Evolutionary conservation across 2,888 invertebrate species (phyloP).

Genomic region (Netelia melanura): DNA sequence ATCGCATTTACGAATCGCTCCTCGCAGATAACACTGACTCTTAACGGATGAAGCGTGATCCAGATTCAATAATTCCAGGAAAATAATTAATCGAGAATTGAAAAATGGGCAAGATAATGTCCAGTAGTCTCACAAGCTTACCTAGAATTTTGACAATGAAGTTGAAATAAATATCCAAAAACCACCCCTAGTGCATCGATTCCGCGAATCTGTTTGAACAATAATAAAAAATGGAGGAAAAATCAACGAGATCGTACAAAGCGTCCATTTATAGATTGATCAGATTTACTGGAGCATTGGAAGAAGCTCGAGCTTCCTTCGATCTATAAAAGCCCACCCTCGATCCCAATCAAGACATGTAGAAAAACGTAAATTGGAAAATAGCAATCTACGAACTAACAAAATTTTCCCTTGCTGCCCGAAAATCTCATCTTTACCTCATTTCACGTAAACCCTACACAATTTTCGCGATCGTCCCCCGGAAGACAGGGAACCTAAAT

Average conservation of each 20-base stretch:
- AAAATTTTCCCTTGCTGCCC: constrained; percentile 1
- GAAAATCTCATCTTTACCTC: constrained; percentile 17
- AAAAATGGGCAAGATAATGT: too few relatives aligned
- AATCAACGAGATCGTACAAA: not conserved
- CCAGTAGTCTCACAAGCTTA: too few relatives aligned
- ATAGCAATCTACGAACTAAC: constrained; percentile 63
- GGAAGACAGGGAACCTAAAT: not conserved
- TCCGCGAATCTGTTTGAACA: constrained; percentile 34
- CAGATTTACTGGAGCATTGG: constrained; percentile 19
- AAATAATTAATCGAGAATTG: too few relatives aligned
- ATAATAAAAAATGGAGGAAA: constrained; percentile 6
- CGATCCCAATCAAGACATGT: constrained; percentile 48
- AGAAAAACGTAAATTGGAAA: constrained; percentile 63
- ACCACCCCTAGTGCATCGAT: too few relatives aligned
- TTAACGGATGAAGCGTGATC: too few relatives aligned
- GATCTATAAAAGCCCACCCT: constrained; percentile 11
- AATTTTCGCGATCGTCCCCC: not conserved
- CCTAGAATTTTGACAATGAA: too few relatives aligned
- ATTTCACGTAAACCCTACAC: not conserved
- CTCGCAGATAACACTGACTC: too few relatives aligned
- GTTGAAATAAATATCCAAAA: too few relatives aligned
- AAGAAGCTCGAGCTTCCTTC: constrained; percentile 38
- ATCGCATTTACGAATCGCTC: too few relatives aligned
- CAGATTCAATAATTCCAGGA: too few relatives aligned
- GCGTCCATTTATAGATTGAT: constrained; percentile 27